Evolutionary conservation across 2,113 vertebrate species (phyloP).

Genomic region (pig (Sus scrofa)): DNA sequence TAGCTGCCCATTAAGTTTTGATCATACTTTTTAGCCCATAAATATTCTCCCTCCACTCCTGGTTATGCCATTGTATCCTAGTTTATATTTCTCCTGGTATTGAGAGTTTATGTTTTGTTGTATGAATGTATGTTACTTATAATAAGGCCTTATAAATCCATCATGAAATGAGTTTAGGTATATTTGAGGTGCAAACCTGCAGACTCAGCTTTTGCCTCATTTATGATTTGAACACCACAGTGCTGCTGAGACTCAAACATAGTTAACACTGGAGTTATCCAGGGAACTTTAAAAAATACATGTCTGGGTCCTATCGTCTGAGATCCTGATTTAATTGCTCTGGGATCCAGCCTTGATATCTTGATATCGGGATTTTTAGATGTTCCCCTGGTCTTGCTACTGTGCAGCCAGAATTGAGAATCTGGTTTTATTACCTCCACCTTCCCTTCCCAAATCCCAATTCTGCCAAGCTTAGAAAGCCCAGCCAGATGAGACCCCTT

Average conservation of each 20-base stretch:
- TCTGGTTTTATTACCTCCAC: not conserved
- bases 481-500: not conserved
- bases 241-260: not conserved
- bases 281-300: not conserved
- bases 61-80: not conserved
- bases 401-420: not conserved
- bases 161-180: not conserved
- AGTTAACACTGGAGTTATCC: not conserved
- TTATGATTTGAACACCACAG: accelerated
- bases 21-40: not conserved
- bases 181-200: not conserved
- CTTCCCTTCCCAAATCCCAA: not conserved
- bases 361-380: not conserved
- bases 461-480: not conserved
- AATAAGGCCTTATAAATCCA: not conserved
- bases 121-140: not conserved
- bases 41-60: not conserved
- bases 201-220: not conserved
- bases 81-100: not conserved
- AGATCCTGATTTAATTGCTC: not conserved
- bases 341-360: not conserved
- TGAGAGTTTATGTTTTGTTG: not conserved
- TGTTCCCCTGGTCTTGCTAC: not conserved
- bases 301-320: not conserved
- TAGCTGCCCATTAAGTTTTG: not conserved